Conservation (phyloP, 1,140 invertebrate species). For the Liolophura sinensis region DNA sequence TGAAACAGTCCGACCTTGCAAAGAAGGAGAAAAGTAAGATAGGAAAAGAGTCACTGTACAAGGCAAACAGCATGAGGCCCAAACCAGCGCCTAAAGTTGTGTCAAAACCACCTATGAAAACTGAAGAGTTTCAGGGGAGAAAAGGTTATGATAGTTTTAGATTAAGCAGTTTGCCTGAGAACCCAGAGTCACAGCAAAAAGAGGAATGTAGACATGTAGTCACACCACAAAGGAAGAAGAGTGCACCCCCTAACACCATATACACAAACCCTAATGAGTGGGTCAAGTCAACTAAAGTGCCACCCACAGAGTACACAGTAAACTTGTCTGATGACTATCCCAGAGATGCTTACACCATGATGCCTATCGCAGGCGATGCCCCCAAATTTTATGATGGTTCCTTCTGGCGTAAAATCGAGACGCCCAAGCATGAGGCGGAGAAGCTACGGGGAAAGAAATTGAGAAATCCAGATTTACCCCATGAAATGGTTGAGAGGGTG, state of each 20-base stretch:
- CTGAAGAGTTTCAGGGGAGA: not conserved
- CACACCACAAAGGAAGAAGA: not conserved
- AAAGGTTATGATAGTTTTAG: not conserved
- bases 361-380: constrained; percentile 38
- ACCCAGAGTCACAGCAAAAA: not conserved
- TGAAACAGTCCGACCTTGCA: not conserved
- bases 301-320: constrained; percentile 36
- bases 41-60: constrained; percentile 8
- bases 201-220: not conserved
- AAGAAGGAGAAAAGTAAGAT: constrained; percentile 1
- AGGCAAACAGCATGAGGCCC: constrained; percentile 5
- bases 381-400: constrained; percentile 42
- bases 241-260: constrained; percentile 13
- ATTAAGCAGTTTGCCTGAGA: not conserved
- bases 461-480: constrained; percentile 33
- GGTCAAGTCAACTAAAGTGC: constrained; percentile 46
- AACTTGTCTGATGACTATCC: constrained; percentile 51
- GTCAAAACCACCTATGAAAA: not conserved
- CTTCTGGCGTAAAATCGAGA: not conserved
- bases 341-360: constrained; percentile 50
- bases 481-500: constrained; percentile 32
- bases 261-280: constrained; percentile 39
- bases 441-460: constrained; percentile 29
- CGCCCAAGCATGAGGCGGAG: constrained; percentile 17
- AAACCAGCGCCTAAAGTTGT: not conserved